phyloP scores from a whole-genome alignment of 92 coral and sea anemone species.

The Parazoanthus atlanticus region DNA sequence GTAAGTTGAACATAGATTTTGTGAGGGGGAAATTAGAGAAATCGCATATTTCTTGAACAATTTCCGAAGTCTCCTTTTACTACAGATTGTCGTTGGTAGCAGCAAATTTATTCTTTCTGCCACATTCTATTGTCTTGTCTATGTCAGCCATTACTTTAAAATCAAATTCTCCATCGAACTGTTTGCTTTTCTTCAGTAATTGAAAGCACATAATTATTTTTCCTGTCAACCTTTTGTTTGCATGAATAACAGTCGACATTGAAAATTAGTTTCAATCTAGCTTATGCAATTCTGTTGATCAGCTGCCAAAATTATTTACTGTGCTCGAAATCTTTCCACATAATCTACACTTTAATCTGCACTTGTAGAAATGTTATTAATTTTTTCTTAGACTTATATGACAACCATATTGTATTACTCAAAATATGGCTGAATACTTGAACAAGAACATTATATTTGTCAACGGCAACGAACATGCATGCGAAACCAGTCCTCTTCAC shows the following conservation, averaged over 20 bases:
- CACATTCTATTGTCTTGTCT: no score
- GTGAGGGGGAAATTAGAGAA: no score
- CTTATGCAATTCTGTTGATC: neutral
- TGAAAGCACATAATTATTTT: neutral
- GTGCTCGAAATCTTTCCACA: neutral
- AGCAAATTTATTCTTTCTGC: neutral
- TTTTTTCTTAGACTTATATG: no score
- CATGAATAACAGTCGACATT: neutral
- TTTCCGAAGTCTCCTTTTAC: no score
- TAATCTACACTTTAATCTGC: no score
- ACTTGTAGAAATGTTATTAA: neutral
- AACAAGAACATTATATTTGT: no score
- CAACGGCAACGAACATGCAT: no score
- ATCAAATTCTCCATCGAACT: no score
- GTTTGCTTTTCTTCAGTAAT: neutral
- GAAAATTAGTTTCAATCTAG: neutral
- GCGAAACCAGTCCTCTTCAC: no score
- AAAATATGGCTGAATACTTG: neutral
- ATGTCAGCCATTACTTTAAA: neutral
- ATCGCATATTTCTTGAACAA: no score
- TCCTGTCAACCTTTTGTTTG: neutral
- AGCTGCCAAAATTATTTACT: neutral
- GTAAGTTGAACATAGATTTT: no score
- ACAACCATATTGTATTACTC: neutral
- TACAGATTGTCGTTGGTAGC: no score